phyloP scores from a whole-genome alignment of 2,888 invertebrate species.

The Acleris sparsana region DNA sequence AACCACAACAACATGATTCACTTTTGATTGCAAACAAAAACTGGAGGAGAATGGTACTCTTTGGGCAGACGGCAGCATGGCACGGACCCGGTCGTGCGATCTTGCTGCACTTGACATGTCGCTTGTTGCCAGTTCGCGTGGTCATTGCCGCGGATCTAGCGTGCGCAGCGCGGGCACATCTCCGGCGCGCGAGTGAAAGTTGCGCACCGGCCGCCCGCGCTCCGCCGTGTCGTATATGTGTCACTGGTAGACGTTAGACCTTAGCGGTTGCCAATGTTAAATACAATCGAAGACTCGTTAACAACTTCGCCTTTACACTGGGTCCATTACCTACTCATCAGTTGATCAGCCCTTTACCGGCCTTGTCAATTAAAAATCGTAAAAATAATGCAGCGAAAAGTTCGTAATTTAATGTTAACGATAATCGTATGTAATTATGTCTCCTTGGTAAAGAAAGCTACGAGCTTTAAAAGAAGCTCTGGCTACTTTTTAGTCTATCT shows the following conservation, averaged over 20 bases:
- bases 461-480: too few species aligned
- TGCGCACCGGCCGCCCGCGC: slow-evolving; percentile 43
- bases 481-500: too few species aligned
- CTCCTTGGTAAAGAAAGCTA: too few species aligned
- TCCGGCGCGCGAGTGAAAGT: slow-evolving; percentile 71
- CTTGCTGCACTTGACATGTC: slow-evolving; percentile 66
- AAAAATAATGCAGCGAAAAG: background rate
- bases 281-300: slow-evolving; percentile 22
- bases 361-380: background rate
- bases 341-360: background rate
- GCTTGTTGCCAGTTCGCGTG: slow-evolving; percentile 51
- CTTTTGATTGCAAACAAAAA: too few species aligned
- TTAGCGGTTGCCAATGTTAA: slow-evolving; percentile 33
- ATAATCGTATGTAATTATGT: too few species aligned
- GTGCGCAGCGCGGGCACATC: slow-evolving; percentile 45
- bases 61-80: too few species aligned
- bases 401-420: background rate
- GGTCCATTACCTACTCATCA: background rate
- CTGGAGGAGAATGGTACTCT: too few species aligned
- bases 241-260: slow-evolving; percentile 36
- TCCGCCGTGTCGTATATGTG: slow-evolving; percentile 37
- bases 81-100: background rate
- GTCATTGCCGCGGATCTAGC: slow-evolving; percentile 63
- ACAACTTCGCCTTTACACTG: slow-evolving; percentile 17
- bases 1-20: too few species aligned